phyloP scores from a whole-genome alignment of 2,113 vertebrate genomes.

The Paedocypris sp. region DNA sequence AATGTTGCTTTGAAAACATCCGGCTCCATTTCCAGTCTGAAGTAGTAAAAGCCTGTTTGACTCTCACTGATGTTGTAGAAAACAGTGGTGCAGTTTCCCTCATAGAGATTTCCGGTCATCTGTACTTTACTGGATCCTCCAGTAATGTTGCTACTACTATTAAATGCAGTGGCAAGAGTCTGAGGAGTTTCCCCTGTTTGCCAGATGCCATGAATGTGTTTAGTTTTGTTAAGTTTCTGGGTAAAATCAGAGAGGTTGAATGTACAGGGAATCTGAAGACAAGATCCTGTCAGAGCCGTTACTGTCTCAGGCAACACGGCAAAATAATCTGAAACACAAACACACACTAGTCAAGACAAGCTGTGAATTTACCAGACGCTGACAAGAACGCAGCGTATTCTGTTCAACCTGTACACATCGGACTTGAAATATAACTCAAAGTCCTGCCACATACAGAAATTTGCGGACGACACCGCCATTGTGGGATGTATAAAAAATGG shows the following conservation, averaged over 20 bases:
- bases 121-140: constrained; percentile 1
- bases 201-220: background rate
- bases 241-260: background rate
- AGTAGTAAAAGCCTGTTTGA: constrained; percentile 26
- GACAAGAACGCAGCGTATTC: no score
- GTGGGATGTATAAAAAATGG: no score
- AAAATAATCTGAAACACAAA: constrained; percentile 1
- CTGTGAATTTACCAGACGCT: no score
- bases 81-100: constrained; percentile 42
- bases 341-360: background rate
- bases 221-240: rapidly evolving
- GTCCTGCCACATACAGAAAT: no score
- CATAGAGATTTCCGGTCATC: constrained; percentile 32
- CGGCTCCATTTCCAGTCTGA: constrained; percentile 30
- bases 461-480: no score
- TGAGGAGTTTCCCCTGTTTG: rapidly evolving
- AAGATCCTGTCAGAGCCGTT: constrained; percentile 38
- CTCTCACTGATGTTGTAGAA: background rate
- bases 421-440: no score
- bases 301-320: background rate
- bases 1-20: rapidly evolving
- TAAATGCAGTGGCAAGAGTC: constrained; percentile 10
- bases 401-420: no score
- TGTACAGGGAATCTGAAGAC: constrained; percentile 40
- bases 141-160: background rate